A percentile compares a stretch with the other conserved stretches of the same genome.
Conservation (phyloP, 2,888 invertebrate genomes). For the Apocheima hispidaria region DNA sequence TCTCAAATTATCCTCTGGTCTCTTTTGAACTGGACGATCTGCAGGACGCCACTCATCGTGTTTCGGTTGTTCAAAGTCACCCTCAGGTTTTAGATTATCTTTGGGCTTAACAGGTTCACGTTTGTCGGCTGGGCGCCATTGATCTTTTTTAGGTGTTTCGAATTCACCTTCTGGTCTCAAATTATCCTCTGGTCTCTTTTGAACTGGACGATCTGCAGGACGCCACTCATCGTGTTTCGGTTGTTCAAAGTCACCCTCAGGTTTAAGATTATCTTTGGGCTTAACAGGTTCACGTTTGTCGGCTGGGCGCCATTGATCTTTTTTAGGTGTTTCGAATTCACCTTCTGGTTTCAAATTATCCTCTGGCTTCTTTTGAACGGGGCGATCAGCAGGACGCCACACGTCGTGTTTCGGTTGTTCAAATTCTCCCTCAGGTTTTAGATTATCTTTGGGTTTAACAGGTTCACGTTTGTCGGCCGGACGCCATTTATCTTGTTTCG, state of each 20-base stretch:
- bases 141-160: constrained; percentile 74
- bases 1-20: constrained; percentile 67
- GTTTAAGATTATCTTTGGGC: constrained; percentile 83
- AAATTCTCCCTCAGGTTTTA: constrained; percentile 63
- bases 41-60: constrained; percentile 65
- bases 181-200: constrained; percentile 68
- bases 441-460: constrained; percentile 82
- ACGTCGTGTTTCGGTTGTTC: constrained; percentile 54
- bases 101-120: constrained; percentile 75
- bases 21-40: constrained; percentile 81
- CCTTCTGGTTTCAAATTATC: constrained; percentile 82
- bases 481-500: constrained; percentile 65
- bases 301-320: constrained; percentile 58
- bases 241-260: constrained; percentile 49
- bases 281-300: constrained; percentile 71
- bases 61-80: constrained; percentile 40
- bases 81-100: constrained; percentile 78
- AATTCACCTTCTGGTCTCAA: constrained; percentile 86
- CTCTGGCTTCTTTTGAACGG: constrained; percentile 73
- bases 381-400: constrained; percentile 77
- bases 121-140: constrained; percentile 63
- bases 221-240: constrained; percentile 59
- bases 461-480: constrained; percentile 65
- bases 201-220: constrained; percentile 80
- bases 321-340: constrained; percentile 82